Conservation (phyloP, 2,888 invertebrate genomes). For the Malthinus flaveolus region DNA sequence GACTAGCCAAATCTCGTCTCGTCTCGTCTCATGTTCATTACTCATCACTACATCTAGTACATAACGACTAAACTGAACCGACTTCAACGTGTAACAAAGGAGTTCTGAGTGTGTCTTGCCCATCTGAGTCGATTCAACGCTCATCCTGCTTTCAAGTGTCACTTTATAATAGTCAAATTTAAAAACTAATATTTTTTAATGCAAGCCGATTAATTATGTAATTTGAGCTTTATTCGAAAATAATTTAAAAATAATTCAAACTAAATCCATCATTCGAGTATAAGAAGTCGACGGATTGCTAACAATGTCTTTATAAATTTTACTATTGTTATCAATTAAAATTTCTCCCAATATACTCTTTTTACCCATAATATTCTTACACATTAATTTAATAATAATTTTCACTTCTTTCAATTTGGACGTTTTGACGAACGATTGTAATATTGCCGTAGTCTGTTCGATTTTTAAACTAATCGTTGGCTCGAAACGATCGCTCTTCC, state of each 20-base stretch:
- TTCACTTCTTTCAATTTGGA: slow-evolving; percentile 66
- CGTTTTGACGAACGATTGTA: slow-evolving; percentile 65
- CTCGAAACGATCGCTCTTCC: slow-evolving; percentile 75
- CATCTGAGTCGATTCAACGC: too few species aligned
- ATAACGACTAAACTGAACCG: too few species aligned
- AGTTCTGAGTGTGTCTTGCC: too few species aligned
- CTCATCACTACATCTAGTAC: too few species aligned
- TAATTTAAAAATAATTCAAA: slow-evolving; percentile 41
- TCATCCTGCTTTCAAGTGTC: too few species aligned
- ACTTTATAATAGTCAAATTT: too few species aligned
- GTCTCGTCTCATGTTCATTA: too few species aligned
- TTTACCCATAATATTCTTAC: slow-evolving; percentile 69
- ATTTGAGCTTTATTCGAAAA: too few species aligned
- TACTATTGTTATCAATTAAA: slow-evolving; percentile 65
- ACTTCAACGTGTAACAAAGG: too few species aligned
- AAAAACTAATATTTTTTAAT: too few species aligned
- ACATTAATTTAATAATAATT: slow-evolving; percentile 67
- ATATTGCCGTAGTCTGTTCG: slow-evolving; percentile 66
- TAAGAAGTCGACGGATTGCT: slow-evolving; percentile 60
- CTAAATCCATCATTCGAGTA: slow-evolving; percentile 64
- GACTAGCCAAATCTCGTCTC: too few species aligned
- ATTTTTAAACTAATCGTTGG: slow-evolving; percentile 79
- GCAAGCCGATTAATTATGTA: too few species aligned
- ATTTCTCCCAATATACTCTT: slow-evolving; percentile 70
- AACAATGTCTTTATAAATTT: slow-evolving; percentile 66